Evolutionary conservation across 2,797 vertebrate species (phyloP).

Genomic region (Melanotaenia boesemani): DNA sequence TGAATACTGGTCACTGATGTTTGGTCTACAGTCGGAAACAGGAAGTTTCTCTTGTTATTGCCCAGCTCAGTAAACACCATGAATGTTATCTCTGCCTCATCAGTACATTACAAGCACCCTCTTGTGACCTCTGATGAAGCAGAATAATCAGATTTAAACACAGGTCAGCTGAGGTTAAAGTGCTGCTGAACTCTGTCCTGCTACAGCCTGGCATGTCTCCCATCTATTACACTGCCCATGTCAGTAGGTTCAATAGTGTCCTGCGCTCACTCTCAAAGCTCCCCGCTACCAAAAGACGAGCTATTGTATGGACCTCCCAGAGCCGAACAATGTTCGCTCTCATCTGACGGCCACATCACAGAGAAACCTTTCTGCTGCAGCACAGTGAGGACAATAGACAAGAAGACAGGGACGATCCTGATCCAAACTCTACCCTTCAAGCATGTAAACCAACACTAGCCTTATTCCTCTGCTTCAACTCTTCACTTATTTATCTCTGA

Average conservation of each 20-base stretch:
- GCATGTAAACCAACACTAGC: no score
- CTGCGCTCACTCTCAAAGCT: constrained; percentile 49
- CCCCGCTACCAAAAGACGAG: constrained; percentile 45
- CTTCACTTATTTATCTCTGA: no score
- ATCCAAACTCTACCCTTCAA: background rate
- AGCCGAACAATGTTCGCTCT: constrained; percentile 75
- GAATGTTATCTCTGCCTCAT: no score
- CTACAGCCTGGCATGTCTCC: constrained; percentile 69
- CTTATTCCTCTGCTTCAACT: no score
- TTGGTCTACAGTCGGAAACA: no score
- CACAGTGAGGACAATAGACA: constrained; percentile 57
- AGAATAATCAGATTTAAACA: background rate
- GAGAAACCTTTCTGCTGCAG: constrained; percentile 66
- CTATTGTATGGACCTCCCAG: constrained; percentile 69
- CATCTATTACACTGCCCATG: constrained; percentile 62
- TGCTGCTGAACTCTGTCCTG: constrained; percentile 26
- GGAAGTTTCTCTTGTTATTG: no score
- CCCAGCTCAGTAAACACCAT: no score
- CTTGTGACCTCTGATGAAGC: no score
- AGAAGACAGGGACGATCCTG: constrained; percentile 28
- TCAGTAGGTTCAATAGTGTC: constrained; percentile 66
- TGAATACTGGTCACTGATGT: no score
- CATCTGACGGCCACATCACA: constrained; percentile 60
- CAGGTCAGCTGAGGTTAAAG: constrained; percentile 16
- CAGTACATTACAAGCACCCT: no score